Evolutionary conservation across 2,113 vertebrate genomes (phyloP).

Genomic region (Notechis scutatus): DNA sequence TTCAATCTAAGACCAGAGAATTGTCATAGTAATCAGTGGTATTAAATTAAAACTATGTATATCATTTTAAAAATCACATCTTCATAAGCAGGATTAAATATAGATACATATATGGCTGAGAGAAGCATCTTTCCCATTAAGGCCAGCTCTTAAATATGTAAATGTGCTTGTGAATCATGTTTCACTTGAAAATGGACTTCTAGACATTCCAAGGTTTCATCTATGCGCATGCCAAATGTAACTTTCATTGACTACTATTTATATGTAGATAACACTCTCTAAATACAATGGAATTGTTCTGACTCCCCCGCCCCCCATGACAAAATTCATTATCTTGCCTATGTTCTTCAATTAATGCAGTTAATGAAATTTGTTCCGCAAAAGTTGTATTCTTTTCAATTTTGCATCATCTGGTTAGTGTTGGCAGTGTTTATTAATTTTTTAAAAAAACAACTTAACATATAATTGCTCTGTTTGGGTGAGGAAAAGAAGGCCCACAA

Average conservation of each 20-base stretch:
- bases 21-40: background rate
- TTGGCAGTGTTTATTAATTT: background rate
- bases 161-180: background rate
- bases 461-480: background rate
- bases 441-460: constrained; percentile 7
- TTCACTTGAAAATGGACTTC: background rate
- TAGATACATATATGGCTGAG: background rate
- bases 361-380: background rate
- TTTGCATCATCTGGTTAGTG: background rate
- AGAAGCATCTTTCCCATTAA: background rate
- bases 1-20: background rate
- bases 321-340: background rate
- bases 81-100: background rate
- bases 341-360: constrained; percentile 20
- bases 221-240: background rate
- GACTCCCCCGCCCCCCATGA: background rate
- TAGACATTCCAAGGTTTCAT: background rate
- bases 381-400: background rate
- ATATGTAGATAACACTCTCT: background rate
- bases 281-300: background rate
- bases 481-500: background rate
- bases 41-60: background rate
- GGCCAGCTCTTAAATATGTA: background rate
- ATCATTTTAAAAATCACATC: background rate
- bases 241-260: background rate